Base-by-base conservation (phyloP, 2,797 vertebrate species). In the Premnoplex brunnescens region DNA sequence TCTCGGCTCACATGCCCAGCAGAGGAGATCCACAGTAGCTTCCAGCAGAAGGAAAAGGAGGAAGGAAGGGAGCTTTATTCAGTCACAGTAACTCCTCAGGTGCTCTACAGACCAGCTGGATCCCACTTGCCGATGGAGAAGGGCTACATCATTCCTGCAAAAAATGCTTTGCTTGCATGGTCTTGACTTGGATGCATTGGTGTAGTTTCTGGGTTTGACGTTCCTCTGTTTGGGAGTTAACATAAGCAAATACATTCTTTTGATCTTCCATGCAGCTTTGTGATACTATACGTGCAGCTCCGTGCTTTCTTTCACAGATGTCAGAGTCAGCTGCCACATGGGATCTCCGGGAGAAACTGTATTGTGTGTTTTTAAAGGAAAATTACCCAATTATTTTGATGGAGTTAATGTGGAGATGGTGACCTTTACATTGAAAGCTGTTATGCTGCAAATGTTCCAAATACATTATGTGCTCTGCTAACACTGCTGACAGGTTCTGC, bases 281-380 rank as follows among this genome's bases (percentile, higher is more conserved):
- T 86, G 81, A 75, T 72, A 73, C 69, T 91, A 69, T 58, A 88
- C 82, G 75, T 74, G 55, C 72, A 93, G 59, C 60, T 89, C 75
- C 46, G 54, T 95, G 69, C 91, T 93, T 95, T 89, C 91, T 96
- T 96, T 95, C 79, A 71, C 84, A 96, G 83, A 96, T 95, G 95
- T 93, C 79, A 82, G 73, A 74, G 56, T 86, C 78, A 89, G 97
- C 69, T 91, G 85, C 93, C 91, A 79, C 85, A 28, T 46, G 85
- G 88, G 88, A 88, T 90, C 91, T 93, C 92, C 1, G 0, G 59
- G 86, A 97, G 85, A 96, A 95, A 83, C 81, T 49, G 49, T 27
- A 95, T 94, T 90, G 87, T 95, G 90, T 97, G 92, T 72, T 97
- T 96, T 96, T 97, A 97, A 97, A 97, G 89, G 94, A 87, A 85